Evolutionary conservation across 2,113 vertebrate genomes (phyloP).

Genomic region (Anguilla japonica): DNA sequence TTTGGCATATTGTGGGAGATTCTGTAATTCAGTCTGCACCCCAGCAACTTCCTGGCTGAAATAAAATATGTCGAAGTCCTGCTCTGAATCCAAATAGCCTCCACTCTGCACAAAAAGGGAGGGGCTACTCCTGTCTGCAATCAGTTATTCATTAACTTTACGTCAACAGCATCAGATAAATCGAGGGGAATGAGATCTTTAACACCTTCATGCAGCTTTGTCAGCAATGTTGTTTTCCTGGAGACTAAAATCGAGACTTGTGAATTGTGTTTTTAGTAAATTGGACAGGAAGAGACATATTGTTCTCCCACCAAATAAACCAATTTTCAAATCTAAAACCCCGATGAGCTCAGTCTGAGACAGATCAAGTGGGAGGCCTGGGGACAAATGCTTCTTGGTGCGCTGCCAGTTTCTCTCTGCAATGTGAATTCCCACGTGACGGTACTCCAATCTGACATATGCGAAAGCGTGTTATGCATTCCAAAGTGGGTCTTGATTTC

Average conservation of each 20-base stretch:
- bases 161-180: neutral
- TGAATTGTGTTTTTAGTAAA: neutral
- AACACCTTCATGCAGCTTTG: neutral
- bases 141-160: neutral
- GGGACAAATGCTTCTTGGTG: neutral
- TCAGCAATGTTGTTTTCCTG: neutral
- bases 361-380: neutral
- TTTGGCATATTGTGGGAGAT: neutral
- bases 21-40: conserved; percentile 1
- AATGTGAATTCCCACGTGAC: neutral
- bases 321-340: neutral
- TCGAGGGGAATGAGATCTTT: neutral
- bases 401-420: neutral
- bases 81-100: conserved; percentile 40
- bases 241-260: neutral
- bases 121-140: neutral
- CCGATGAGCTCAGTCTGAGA: neutral
- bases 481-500: conserved; percentile 15
- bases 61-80: conserved; percentile 36
- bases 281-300: neutral
- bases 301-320: neutral
- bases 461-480: conserved; percentile 1
- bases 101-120: conserved; percentile 20
- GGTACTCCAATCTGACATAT: neutral
- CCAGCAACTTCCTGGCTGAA: conserved; percentile 16